phyloP scores from a whole-genome alignment of 2,113 vertebrate species.

The Elachura formosa region DNA sequence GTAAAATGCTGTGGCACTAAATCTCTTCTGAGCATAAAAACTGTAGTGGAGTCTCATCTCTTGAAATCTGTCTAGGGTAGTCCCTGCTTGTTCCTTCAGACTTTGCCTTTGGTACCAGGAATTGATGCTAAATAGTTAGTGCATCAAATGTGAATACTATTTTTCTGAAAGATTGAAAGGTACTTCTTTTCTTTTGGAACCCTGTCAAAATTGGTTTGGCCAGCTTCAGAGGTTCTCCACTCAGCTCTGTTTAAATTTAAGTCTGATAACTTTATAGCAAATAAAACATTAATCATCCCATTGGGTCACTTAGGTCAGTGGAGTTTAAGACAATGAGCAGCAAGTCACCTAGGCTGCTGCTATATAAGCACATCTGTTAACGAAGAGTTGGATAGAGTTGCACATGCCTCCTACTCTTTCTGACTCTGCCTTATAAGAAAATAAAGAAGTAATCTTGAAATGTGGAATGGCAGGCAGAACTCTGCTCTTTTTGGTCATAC shows the following conservation, averaged over 20 bases:
- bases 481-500: background rate
- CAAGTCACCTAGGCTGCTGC: background rate
- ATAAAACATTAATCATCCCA: background rate
- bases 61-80: background rate
- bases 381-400: background rate
- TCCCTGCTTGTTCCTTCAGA: background rate
- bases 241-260: background rate
- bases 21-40: background rate
- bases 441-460: background rate
- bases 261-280: background rate
- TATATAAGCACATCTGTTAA: background rate
- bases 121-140: background rate
- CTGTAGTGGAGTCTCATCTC: background rate
- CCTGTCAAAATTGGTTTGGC: background rate
- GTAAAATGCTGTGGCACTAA: background rate
- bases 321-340: background rate
- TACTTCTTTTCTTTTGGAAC: conserved; percentile 4
- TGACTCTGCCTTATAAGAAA: background rate
- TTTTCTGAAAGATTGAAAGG: background rate
- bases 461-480: background rate
- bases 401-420: background rate
- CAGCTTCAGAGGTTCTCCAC: background rate
- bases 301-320: background rate
- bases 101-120: background rate
- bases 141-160: background rate